phyloP scores from a whole-genome alignment of 2,797 vertebrate species.

The Silurus aristotelis region DNA sequence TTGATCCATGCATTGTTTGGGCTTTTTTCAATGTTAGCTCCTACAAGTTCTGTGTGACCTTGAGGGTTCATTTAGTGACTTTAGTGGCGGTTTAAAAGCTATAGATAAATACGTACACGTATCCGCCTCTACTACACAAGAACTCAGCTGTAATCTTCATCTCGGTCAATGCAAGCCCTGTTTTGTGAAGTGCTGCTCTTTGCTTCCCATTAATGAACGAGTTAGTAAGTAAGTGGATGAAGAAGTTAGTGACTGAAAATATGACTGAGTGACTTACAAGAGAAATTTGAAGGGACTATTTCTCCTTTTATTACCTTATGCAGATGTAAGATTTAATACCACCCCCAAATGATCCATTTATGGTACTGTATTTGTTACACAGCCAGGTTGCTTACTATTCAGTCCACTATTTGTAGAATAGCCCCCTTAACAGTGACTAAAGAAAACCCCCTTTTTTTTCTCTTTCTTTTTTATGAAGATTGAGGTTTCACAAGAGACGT shows the following conservation, averaged over 20 bases:
- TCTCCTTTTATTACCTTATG: not conserved
- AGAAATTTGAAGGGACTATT: not conserved
- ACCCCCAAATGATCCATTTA: not conserved
- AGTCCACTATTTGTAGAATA: constrained; percentile 8
- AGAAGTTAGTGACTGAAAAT: not conserved
- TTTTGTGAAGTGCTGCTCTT: not conserved
- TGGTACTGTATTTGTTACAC: not conserved
- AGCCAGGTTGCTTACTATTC: constrained; percentile 6
- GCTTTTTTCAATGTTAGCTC: not conserved
- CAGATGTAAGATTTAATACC: not conserved
- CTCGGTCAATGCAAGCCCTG: not conserved
- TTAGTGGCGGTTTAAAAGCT: not conserved
- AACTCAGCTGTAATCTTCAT: not conserved
- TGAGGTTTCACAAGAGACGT: constrained; percentile 12
- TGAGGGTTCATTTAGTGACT: not conserved
- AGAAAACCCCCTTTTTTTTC: constrained; percentile 15
- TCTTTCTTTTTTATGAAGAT: constrained; percentile 3
- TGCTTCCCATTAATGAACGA: not conserved
- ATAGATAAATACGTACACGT: too few relatives aligned
- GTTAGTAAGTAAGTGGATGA: too few relatives aligned
- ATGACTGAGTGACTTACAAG: not conserved
- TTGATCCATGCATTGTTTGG: not conserved
- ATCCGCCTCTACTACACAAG: not conserved
- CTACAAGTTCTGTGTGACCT: not conserved
- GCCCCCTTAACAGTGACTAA: not conserved